phyloP scores from a whole-genome alignment of 1,140 invertebrate genomes.

The Periplaneta americana region DNA sequence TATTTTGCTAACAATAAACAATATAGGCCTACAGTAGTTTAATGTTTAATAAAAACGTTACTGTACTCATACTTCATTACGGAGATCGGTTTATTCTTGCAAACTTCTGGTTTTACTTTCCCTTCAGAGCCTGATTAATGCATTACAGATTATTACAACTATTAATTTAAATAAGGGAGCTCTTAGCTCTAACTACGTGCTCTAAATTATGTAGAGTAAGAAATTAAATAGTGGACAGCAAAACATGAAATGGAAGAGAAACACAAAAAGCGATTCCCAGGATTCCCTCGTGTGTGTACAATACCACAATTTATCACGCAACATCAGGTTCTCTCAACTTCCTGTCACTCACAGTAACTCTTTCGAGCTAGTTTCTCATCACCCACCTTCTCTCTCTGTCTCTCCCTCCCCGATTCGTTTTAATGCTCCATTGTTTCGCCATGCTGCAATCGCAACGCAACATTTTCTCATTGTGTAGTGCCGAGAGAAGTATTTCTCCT shows the following conservation, averaged over 20 bases:
- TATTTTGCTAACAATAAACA: too few species aligned
- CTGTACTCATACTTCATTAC: too few species aligned
- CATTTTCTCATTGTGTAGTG: conserved; percentile 6
- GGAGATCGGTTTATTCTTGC: too few species aligned
- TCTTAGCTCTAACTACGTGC: too few species aligned
- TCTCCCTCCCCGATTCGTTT: not conserved
- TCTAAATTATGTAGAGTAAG: not conserved
- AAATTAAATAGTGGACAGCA: not conserved
- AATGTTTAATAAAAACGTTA: too few species aligned
- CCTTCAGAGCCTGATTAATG: too few species aligned
- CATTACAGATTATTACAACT: too few species aligned
- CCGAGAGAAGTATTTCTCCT: not conserved
- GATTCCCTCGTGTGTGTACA: not conserved
- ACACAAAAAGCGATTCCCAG: not conserved
- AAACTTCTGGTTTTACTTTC: too few species aligned
- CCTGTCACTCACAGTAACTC: not conserved
- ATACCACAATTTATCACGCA: not conserved
- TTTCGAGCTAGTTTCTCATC: not conserved
- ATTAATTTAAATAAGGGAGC: too few species aligned
- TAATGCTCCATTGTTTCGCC: conserved; percentile 8
- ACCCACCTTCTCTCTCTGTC: not conserved
- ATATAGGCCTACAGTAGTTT: too few species aligned
- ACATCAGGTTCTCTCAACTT: conserved; percentile 1
- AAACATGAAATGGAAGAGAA: too few species aligned
- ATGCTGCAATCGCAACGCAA: not conserved